Evolutionary conservation across 92 coral and sea anemone species (phyloP), one percentile per base, ranked within the genome.

Genomic region (Micromussa lordhowensis): DNA sequence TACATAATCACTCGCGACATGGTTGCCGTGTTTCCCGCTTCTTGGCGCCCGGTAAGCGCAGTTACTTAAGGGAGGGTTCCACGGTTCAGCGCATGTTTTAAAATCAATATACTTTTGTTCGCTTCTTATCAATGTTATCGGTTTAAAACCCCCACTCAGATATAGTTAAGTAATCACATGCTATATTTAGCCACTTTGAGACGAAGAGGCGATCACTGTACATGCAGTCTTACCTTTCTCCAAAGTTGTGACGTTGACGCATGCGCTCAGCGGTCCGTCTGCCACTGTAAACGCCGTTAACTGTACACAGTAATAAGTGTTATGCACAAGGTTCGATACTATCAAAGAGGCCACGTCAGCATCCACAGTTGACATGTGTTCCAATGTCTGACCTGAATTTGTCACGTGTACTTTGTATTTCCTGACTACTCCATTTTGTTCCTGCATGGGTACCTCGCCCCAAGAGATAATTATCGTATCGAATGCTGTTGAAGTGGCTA

Each of bases 171-270:
- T n/a, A n/a, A n/a, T n/a, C n/a, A n/a, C n/a, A n/a, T n/a, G n/a
- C n/a, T n/a, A n/a, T n/a, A n/a, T n/a, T n/a, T n/a, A n/a, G n/a
- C n/a, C 7, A 40, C 7, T 40, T 40, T 40, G 48, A 40, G 48
- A 40, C 0, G 9, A 40, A 40, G 7, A 44, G 51, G 8, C 12
- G 51, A 44, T 13, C 13, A 36, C 7, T 8, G 10, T n/a, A n/a
- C n/a, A n/a, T n/a, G n/a, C n/a, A 66, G 19, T 11, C 93, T 57
- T 80, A 90, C 93, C 82, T 58, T 85, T 85, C 1, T 28, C 64
- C 35, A n/a, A 32, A 3, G 93, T 90, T 58, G 0, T 85, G 24
- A 81, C 86, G 68, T 58, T 36, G 21, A 80, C 70, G 66, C 86
- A 78, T 36, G 58, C 40, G 82, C 93, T 85, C 66, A 82, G 12